Percentiles rank a stretch among this genome's conserved stretches.
Evolutionary conservation across 1,140 invertebrate genomes (phyloP).

Genomic region (Glossosoma conforme): DNA sequence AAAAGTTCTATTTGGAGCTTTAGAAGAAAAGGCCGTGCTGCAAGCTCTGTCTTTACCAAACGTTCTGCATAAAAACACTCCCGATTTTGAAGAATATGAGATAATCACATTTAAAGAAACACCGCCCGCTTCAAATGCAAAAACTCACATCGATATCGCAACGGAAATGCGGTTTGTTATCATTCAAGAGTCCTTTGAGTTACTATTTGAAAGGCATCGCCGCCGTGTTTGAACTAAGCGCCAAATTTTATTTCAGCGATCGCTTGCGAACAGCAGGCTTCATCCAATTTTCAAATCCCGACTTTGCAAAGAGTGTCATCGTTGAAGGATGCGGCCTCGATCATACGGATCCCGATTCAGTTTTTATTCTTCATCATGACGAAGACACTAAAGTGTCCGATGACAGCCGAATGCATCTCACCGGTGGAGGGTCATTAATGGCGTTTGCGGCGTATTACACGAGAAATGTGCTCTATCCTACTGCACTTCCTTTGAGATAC

Average conservation of each 20-base stretch:
- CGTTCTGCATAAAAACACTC: slow-evolving; percentile 57
- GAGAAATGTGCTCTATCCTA: slow-evolving; percentile 52
- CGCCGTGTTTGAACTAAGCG: slow-evolving; percentile 59
- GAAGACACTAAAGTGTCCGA: slow-evolving; percentile 44
- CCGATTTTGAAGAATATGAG: slow-evolving; percentile 40
- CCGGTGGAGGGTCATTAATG: slow-evolving; percentile 57
- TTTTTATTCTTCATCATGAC: slow-evolving; percentile 54
- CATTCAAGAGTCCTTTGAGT: slow-evolving; percentile 53
- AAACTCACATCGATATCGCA: slow-evolving; percentile 57
- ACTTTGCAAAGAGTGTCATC: slow-evolving; percentile 61
- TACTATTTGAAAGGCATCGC: slow-evolving; percentile 60
- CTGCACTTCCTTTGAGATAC: slow-evolving; percentile 56
- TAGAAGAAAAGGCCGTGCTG: slow-evolving; percentile 55
- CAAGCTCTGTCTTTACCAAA: slow-evolving; percentile 61
- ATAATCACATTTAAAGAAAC: slow-evolving; percentile 43
- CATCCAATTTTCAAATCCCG: slow-evolving; percentile 57
- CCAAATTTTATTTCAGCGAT: slow-evolving; percentile 50
- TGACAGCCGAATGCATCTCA: slow-evolving; percentile 56
- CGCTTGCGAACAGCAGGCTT: slow-evolving; percentile 47
- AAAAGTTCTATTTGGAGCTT: slow-evolving; percentile 54
- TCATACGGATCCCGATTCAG: slow-evolving; percentile 47
- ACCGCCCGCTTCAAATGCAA: slow-evolving; percentile 33
- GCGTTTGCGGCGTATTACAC: slow-evolving; percentile 61
- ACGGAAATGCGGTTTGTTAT: slow-evolving; percentile 47
- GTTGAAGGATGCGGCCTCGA: slow-evolving; percentile 62